Conservation (phyloP, 2,888 invertebrate genomes). For the Atrina japonica region DNA sequence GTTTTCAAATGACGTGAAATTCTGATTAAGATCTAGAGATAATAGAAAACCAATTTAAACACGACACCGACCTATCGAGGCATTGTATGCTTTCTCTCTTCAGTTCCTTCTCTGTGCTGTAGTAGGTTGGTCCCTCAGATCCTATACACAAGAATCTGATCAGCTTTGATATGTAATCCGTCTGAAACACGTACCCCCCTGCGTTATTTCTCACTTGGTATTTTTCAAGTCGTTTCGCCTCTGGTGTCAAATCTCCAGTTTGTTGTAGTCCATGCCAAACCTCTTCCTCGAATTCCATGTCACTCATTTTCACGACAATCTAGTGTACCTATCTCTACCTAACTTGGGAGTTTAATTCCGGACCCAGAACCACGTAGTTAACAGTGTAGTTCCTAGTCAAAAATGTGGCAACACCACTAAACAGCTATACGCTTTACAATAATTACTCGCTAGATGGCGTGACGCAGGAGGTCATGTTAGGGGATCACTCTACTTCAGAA, state of each 20-base stretch:
- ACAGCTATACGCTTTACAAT: no score
- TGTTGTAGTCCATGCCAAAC: background rate
- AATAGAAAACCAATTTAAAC: background rate
- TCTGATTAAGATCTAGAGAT: background rate
- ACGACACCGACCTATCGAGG: conserved; percentile 57
- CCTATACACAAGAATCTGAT: conserved; percentile 79
- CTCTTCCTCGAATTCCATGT: conserved; percentile 5
- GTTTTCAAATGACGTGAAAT: no score
- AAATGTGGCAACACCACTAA: no score
- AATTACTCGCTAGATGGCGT: no score
- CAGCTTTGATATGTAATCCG: conserved; percentile 74
- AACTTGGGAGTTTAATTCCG: no score
- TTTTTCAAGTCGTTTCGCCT: conserved; percentile 4
- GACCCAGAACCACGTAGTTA: conserved; percentile 4
- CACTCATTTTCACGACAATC: background rate
- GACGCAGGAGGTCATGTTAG: no score
- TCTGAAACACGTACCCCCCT: conserved; percentile 60
- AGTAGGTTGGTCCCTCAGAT: conserved; percentile 75
- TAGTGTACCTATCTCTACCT: background rate
- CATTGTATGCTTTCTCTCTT: conserved; percentile 72
- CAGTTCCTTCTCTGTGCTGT: conserved; percentile 71
- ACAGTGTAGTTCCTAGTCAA: conserved; percentile 1
- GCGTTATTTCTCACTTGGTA: conserved; percentile 38
- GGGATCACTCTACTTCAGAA: no score
- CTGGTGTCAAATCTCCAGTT: background rate